Evolutionary conservation across 1,140 invertebrate species (phyloP).

Genomic region (Ooceraea biroi): DNA sequence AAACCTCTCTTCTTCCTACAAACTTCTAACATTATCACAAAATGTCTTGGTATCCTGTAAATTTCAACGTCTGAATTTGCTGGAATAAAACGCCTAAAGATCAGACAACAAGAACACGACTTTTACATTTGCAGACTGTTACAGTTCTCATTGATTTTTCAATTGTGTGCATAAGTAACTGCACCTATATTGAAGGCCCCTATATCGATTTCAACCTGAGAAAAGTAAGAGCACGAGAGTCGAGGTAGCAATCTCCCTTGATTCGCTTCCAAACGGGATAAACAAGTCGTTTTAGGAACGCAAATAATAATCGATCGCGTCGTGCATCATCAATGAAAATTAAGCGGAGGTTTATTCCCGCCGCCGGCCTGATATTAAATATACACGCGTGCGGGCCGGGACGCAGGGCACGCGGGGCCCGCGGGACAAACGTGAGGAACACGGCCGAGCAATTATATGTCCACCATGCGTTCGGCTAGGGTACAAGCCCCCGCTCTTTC

Average conservation of each 20-base stretch:
- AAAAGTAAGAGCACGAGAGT: not conserved
- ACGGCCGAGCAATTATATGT: conserved; percentile 67
- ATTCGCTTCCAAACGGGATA: conserved; percentile 43
- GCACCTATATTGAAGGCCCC: too few species aligned
- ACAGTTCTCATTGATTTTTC: too few species aligned
- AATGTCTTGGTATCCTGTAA: not conserved
- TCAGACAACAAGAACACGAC: too few species aligned
- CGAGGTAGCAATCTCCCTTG: conserved; percentile 9
- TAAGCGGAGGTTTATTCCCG: conserved; percentile 48
- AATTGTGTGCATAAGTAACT: too few species aligned
- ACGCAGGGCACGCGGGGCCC: conserved; percentile 54
- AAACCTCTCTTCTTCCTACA: not conserved
- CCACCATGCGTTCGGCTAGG: conserved; percentile 66
- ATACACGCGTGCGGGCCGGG: not conserved
- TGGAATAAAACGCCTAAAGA: too few species aligned
- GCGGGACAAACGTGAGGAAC: conserved; percentile 58
- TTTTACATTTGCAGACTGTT: too few species aligned
- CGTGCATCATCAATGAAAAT: conserved; percentile 68
- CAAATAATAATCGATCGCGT: conserved; percentile 26
- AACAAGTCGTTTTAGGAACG: conserved; percentile 21
- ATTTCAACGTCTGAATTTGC: not conserved
- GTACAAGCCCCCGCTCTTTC: conserved; percentile 50
- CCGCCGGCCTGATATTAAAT: conserved; percentile 46
- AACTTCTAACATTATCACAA: not conserved
- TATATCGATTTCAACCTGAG: not conserved